Base-by-base conservation (phyloP, 2,888 invertebrate genomes). In the Sarcophaga variegata region DNA sequence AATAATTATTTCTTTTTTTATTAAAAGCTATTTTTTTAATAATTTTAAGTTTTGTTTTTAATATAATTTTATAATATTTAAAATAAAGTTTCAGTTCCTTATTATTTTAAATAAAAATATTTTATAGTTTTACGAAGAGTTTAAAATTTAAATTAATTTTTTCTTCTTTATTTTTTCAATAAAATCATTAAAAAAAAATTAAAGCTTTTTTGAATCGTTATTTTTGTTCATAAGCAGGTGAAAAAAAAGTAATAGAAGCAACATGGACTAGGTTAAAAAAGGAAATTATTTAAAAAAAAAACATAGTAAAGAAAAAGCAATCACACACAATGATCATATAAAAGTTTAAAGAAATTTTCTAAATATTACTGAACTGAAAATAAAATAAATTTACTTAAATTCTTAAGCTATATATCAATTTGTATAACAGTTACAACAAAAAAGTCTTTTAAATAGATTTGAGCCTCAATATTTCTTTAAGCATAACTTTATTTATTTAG, bases 71-170 rank as follows among this genome's bases (percentile, higher is more conserved):
- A 69, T 63, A 49, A 62, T 67, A 54, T 45, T 60, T 69, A 74
- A 59, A 0, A 70, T 22, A 22, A 49, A 76, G 14, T 81, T 83
- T 86, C 59, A 83, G 77, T 86, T 86, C 86, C 83, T 86, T 86
- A 37, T 83, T 83, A 75, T 71, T 85, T 81, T 74, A 60, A 60
- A 81, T 64, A 71, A 14, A 64, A 59, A 71, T 59, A 14, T 27
- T 63, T 71, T 72, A 71, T 66, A 70, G 54, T 45, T 59, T 59
- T 37, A 37, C 37, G 37, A 37, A 37, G 2, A 37, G 37, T 37
- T 37, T 37, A 10, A 74, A 59, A 71, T 54, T 25, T 66, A 47
- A 69, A 22, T 54, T 60, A 27, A 17, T 37, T 69, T 75, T 77
- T 80, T 69, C n/a, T 62, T 70, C 17, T 60, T 69, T 77, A 37